Conservation (phyloP, 2,113 vertebrate genomes). For the Oncorhynchus masou region DNA sequence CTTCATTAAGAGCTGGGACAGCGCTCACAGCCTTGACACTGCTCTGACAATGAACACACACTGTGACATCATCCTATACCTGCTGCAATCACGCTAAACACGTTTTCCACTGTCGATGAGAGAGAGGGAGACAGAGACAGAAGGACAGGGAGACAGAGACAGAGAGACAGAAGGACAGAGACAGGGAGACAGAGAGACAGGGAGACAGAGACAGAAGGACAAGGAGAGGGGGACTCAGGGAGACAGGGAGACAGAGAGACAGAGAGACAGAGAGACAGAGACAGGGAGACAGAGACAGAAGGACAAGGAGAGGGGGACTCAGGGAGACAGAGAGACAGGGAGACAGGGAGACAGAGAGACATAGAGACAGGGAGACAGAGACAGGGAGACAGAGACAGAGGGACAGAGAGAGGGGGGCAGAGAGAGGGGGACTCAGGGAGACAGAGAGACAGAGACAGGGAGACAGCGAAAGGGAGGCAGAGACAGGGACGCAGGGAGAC, state of each 20-base stretch:
- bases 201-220: too few species aligned
- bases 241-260: too few species aligned
- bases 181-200: not conserved
- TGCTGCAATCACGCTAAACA: conserved; percentile 5
- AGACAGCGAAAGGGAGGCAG: not conserved
- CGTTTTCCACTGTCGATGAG: conserved; percentile 20
- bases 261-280: too few species aligned
- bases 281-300: too few species aligned
- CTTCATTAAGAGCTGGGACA: not conserved
- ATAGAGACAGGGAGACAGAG: too few species aligned
- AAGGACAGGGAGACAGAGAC: not conserved
- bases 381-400: too few species aligned
- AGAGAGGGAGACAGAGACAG: not conserved
- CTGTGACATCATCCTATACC: conserved; percentile 44
- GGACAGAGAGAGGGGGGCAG: rapidly evolving
- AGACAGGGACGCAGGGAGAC: not conserved
- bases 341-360: too few species aligned
- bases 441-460: not conserved
- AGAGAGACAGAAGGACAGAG: too few species aligned
- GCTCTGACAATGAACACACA: conserved; percentile 43
- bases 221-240: too few species aligned
- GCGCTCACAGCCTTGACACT: conserved; percentile 8
- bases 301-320: too few species aligned
- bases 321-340: too few species aligned
- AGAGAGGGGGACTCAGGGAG: too few species aligned